A percentile compares a stretch with the other conserved stretches of the same genome.
Conservation (phyloP, 2,888 invertebrate species). For the Pediacus dermestoides region DNA sequence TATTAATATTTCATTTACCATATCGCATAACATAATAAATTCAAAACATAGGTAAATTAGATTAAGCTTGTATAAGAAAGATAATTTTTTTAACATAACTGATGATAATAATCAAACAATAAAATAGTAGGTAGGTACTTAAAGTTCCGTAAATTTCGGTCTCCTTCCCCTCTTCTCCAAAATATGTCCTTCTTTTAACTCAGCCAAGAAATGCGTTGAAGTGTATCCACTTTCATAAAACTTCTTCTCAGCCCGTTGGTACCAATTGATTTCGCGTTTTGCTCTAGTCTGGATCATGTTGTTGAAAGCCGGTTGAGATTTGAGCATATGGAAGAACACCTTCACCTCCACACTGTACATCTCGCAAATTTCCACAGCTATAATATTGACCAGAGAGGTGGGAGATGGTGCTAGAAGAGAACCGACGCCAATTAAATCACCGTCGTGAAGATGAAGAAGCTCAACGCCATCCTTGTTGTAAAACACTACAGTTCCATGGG, state of each 20-base stretch:
- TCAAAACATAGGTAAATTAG: too few species aligned
- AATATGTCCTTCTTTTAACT: slow-evolving; percentile 3
- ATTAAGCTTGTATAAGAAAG: too few species aligned
- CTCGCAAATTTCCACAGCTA: background rate
- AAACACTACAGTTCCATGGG: slow-evolving; percentile 1
- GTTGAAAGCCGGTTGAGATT: background rate
- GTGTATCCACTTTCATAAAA: background rate
- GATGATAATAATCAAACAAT: too few species aligned
- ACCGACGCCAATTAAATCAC: background rate
- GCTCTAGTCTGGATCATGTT: background rate
- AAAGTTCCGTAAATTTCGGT: too few species aligned
- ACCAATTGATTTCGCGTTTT: background rate
- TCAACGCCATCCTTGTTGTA: background rate
- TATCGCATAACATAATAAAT: too few species aligned
- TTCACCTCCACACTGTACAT: background rate
- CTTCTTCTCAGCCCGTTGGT: background rate
- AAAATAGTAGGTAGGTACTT: too few species aligned
- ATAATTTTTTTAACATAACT: too few species aligned
- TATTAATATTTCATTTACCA: too few species aligned
- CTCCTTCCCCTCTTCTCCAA: background rate
- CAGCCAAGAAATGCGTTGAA: background rate
- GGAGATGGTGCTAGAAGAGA: background rate
- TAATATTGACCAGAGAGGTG: background rate
- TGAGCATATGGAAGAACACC: background rate
- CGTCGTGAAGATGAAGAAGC: background rate